Percentiles rank a stretch among this genome's conserved stretches.
These are phyloP conservation scores for Spondyliosoma cantharus DNA, from an alignment of 2,797 vertebrate genomes.

Conservation along the genomic window DNA sequence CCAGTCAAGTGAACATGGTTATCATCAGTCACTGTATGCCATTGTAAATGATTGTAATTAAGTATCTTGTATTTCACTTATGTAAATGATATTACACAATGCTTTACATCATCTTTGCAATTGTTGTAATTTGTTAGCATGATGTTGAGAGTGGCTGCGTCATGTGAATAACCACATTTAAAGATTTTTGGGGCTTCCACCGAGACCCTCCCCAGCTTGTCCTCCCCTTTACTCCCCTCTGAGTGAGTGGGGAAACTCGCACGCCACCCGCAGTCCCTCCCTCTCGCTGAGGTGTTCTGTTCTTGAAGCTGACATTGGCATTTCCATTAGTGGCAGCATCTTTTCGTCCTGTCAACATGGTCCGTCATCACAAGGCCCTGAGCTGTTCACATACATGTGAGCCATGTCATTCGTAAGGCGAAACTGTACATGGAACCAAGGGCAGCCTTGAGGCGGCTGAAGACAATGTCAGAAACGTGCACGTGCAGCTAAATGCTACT, in stretches of 20 bases:
- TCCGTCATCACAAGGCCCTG: constrained; percentile 23
- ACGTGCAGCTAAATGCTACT: constrained; percentile 1
- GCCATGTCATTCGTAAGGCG: neutral
- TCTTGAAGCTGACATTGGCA: constrained; percentile 44
- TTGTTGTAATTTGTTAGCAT: neutral
- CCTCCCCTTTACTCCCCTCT: neutral
- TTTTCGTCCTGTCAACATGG: constrained; percentile 53
- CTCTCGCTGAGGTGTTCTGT: constrained; percentile 17
- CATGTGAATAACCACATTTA: neutral
- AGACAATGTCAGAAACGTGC: constrained; percentile 7
- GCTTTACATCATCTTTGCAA: neutral
- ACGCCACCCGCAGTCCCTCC: constrained; percentile 4
- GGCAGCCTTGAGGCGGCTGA: neutral
- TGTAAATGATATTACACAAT: neutral
- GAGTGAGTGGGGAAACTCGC: constrained; percentile 5
- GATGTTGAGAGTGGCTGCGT: neutral
- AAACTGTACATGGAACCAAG: neutral
- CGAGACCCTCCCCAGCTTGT: constrained; percentile 5
- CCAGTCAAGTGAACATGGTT: neutral
- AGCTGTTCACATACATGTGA: constrained; percentile 19
- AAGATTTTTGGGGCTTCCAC: neutral
- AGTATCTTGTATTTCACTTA: neutral
- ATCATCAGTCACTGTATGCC: neutral
- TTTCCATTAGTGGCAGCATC: constrained; percentile 61
- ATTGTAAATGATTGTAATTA: neutral